Evolutionary conservation across 2,888 invertebrate genomes (phyloP), one percentile per base, ranked within the genome.

Genomic region (Magallana nippona): DNA sequence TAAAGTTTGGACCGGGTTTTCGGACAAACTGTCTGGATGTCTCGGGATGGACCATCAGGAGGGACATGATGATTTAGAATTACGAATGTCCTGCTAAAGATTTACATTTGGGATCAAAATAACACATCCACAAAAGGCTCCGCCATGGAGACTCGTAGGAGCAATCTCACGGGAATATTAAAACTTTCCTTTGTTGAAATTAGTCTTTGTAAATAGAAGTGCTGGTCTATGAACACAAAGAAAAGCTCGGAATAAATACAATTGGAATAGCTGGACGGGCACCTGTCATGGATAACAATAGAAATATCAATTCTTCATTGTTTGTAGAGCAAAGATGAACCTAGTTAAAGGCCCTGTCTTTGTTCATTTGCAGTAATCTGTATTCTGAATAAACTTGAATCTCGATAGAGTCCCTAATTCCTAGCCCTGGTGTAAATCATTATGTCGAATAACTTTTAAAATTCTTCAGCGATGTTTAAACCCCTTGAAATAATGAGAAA

Each of bases 161-260:
- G 32, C 71, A 71, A 71, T 78, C 55, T 32, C 55, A 78, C 17
- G n/a, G n/a, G 78, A 55, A 55, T 78, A 78, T 78, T 55, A 78
- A 60, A 56, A 79, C 57, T 79, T 79, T 79, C 79, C 79, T 55
- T 79, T 79, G 57, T 79, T 79, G 79, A 79, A 56, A 79, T 57
- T 56, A 78, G 79, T 55, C 79, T 79, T 78, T 79, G 57, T 79
- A 56, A 79, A 71, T 32, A 32, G 32, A 71, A 71, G 71, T 13
- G 32, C 71, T 27, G 71, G 71, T 71, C 71, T 71, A 27, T 71
- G 71, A 32, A 71, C 71, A 71, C 71, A 71, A 15, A 27, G 71
- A 71, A 71, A 71, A 27, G 71, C 22, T 32, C 32, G 71, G 71
- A 71, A 71, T 71, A 71, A 71, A 71, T 71, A 71, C 71, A 71